These are phyloP conservation scores for Trogon surrucura DNA, from an alignment of 2,113 vertebrate species.

Conservation along the genomic window DNA sequence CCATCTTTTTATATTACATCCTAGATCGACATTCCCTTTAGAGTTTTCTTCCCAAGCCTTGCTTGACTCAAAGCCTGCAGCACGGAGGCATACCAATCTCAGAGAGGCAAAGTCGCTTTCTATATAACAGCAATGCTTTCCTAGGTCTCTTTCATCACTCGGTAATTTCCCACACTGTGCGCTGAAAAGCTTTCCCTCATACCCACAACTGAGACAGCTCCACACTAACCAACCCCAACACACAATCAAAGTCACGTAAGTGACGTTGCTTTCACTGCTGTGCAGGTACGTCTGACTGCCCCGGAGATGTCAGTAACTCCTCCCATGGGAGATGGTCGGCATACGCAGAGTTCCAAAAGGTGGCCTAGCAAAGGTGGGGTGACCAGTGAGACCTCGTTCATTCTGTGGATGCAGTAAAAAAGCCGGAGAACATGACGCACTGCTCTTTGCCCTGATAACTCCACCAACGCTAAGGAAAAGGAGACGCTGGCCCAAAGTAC, in stretches of 20 bases:
- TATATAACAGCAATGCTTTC: background rate
- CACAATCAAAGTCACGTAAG: background rate
- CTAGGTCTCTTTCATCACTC: background rate
- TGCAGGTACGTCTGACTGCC: background rate
- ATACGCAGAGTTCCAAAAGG: background rate
- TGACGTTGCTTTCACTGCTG: background rate
- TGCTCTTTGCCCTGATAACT: background rate
- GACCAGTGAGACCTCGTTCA: background rate
- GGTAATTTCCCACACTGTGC: background rate
- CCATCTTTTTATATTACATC: background rate
- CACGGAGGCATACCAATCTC: background rate
- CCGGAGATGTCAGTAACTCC: accelerated
- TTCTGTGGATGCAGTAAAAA: background rate
- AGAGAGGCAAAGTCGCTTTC: background rate
- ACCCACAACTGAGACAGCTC: background rate
- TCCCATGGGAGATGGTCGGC: accelerated
- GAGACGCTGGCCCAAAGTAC: background rate
- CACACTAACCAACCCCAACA: background rate
- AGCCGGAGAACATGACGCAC: background rate
- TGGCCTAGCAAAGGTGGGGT: background rate
- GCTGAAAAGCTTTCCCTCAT: background rate
- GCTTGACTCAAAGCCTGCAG: background rate
- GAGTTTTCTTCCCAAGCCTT: background rate
- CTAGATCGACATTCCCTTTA: background rate
- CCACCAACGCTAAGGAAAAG: background rate